These are phyloP conservation scores for Pandion haliaetus DNA, from an alignment of 2,113 vertebrate genomes.

Conservation along the genomic window DNA sequence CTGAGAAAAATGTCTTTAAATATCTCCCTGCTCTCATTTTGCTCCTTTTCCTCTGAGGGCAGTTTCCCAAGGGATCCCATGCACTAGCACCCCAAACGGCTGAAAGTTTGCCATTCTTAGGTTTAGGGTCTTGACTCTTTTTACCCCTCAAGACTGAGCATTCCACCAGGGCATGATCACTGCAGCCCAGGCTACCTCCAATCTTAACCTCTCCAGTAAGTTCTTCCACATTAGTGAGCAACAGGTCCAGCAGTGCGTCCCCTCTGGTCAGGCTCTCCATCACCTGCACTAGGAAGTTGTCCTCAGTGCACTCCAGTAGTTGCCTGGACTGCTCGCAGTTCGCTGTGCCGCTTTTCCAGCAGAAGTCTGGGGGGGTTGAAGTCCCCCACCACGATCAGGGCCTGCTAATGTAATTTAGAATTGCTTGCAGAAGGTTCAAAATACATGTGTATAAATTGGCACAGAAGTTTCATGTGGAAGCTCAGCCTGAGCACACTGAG, in stretches of 20 bases:
- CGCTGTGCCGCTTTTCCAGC: no score
- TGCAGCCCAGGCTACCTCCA: neutral
- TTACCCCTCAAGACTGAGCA: neutral
- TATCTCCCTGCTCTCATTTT: neutral
- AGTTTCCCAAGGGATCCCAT: neutral
- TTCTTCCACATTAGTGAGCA: neutral
- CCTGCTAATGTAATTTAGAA: neutral
- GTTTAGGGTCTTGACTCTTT: neutral
- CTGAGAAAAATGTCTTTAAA: neutral
- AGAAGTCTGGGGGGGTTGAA: neutral
- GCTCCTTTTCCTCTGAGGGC: neutral
- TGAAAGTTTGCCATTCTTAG: neutral
- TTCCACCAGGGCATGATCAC: neutral
- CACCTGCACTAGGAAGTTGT: neutral
- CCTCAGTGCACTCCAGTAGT: neutral
- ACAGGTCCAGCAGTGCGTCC: neutral
- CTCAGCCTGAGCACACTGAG: accelerated
- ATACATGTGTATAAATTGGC: neutral
- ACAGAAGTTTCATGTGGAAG: neutral
- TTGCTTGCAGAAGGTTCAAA: neutral
- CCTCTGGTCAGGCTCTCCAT: neutral
- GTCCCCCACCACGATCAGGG: neutral
- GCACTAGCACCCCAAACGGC: neutral
- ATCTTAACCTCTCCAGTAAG: accelerated
- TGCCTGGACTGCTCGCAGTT: neutral